Evolutionary conservation across 2,888 invertebrate species (phyloP).

Genomic region (Cosmorhoe ocellata): DNA sequence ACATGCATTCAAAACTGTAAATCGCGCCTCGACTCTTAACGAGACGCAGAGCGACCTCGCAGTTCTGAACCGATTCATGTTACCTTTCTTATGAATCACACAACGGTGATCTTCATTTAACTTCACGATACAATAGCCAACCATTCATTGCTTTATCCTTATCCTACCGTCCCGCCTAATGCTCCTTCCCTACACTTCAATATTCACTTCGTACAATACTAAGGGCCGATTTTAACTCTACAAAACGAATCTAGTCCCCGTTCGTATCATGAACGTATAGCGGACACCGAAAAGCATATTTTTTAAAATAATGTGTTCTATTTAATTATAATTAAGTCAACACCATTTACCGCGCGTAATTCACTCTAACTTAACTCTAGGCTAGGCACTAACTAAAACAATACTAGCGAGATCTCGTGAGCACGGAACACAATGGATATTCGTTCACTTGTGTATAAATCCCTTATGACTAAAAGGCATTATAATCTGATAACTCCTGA

Average conservation of each 20-base stretch:
- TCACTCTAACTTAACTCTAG: conserved; percentile 74
- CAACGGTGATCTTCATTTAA: conserved; percentile 24
- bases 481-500: conserved; percentile 62
- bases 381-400: conserved; percentile 74
- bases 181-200: conserved; percentile 41
- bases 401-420: conserved; percentile 81
- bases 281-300: conserved; percentile 50
- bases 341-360: conserved; percentile 57
- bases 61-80: conserved; percentile 40
- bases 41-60: conserved; percentile 19
- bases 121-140: conserved; percentile 22
- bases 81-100: conserved; percentile 32
- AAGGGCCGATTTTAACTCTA: conserved; percentile 47
- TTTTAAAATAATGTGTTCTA: conserved; percentile 50
- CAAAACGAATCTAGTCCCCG: conserved; percentile 55
- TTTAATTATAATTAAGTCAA: conserved; percentile 39
- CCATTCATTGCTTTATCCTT: conserved; percentile 14
- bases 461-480: conserved; percentile 75
- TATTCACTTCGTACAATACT: conserved; percentile 43
- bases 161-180: conserved; percentile 41
- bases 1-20: conserved; percentile 38
- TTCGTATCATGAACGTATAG: conserved; percentile 24
- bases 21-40: conserved; percentile 4
- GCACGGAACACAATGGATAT: conserved; percentile 75
- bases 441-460: conserved; percentile 53